Evolutionary conservation across 2,888 invertebrate genomes (phyloP), one percentile per base, ranked within the genome.

Genomic region (Clistopyga incitator): DNA sequence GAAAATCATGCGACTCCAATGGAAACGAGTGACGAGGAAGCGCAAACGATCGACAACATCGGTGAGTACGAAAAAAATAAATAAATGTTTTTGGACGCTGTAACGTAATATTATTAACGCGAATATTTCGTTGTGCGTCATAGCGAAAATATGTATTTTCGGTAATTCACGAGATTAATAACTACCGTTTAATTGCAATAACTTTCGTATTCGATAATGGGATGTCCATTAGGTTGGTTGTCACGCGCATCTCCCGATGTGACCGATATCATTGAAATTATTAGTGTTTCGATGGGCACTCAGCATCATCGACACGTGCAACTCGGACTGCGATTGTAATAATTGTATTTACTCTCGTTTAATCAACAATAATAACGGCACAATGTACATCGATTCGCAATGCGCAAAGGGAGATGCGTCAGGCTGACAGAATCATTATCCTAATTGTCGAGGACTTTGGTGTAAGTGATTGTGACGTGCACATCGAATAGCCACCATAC

Each of bases 21-120:
- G 92, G 95, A 95, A 86, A 94, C 94, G 42, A 95, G 95, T 86
- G 95, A 95, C 87, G 95, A 95, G 78, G 94, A 94, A 80, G 92
- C 93, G 23, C 93, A 93, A 80, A 86, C 90, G 4, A 89, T 90
- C 78, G 93, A 93, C 81, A 86, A 89, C n/a, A 89, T 91, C 71
- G 92, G 93, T 92, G 85, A 92, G 93, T 92, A n/a, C 34, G 18
- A 47, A 45, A 65, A 52, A 67, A 13, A 38, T 2, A 61, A n/a
- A n/a, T n/a, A n/a, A 47, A 25, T 20, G 1, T 3, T 64, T 42
- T 42, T 20, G 13, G 18, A 3, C 18, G 1, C 13, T 20, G 20
- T 10, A 65, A 18, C 6, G 20, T 65, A 13, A 23, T n/a, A 65
- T 42, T 23, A 38, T 18, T 1, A 20, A 20, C 11, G 38, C 20